Evolutionary conservation across 2,888 invertebrate genomes (phyloP).

Genomic region (Ceriagrion tenellum): DNA sequence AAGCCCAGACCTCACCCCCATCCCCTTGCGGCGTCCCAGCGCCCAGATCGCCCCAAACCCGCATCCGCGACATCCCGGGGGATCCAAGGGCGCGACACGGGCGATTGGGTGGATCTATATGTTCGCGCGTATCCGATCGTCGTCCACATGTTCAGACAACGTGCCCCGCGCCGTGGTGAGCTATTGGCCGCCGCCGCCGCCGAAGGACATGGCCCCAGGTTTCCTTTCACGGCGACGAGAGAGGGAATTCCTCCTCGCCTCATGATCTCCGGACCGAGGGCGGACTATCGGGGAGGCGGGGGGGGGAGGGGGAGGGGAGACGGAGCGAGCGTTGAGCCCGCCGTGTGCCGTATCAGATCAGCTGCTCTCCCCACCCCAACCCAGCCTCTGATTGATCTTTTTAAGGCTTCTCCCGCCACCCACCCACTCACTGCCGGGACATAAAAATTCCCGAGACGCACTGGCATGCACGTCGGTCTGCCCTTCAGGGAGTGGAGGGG

Average conservation of each 20-base stretch:
- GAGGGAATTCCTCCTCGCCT: constrained; percentile 5
- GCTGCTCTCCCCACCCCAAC: background rate
- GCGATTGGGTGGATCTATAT: constrained; percentile 8
- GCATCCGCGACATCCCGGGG: background rate
- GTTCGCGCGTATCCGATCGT: constrained; percentile 35
- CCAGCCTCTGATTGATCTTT: background rate
- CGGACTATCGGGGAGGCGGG: background rate
- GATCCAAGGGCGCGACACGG: constrained; percentile 8
- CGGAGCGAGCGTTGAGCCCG: background rate
- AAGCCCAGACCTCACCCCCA: background rate
- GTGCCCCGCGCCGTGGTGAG: background rate
- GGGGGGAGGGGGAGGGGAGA: background rate
- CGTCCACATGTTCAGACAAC: constrained; percentile 45
- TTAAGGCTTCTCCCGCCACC: background rate
- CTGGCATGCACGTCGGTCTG: background rate
- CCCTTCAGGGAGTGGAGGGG: background rate
- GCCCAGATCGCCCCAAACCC: background rate
- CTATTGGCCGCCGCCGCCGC: background rate
- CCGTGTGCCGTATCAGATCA: constrained; percentile 23
- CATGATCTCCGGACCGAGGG: background rate
- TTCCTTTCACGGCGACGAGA: background rate
- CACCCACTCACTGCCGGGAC: background rate
- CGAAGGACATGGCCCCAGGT: constrained; percentile 24
- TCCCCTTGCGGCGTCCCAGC: background rate
- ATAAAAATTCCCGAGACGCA: constrained; percentile 18